These are phyloP conservation scores for Propithecus perrieri DNA, from an alignment of 2,797 vertebrate species.

Conservation along the genomic window DNA sequence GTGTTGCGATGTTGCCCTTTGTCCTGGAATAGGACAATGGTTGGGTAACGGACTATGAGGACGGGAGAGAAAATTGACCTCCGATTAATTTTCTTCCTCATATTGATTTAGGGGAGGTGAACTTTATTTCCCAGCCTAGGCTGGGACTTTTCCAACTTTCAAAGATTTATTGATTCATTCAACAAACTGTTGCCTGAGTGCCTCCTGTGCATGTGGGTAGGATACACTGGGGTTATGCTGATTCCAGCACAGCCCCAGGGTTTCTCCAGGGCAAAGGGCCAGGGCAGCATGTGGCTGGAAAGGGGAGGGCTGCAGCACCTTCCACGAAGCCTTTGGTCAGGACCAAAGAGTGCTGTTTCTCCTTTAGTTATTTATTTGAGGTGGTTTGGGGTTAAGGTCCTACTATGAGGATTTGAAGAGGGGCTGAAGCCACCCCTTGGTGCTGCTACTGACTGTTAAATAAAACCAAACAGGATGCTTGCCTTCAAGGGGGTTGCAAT, in stretches of 20 bases:
- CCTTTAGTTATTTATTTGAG: neutral
- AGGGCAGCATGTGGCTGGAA: neutral
- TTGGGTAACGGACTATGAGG: neutral
- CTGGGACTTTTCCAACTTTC: neutral
- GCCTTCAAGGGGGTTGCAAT: neutral
- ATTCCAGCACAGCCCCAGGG: neutral
- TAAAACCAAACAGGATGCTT: neutral
- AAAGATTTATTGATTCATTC: neutral
- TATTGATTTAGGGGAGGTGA: neutral
- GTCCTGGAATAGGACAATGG: neutral
- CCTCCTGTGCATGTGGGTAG: neutral
- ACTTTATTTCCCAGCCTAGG: neutral
- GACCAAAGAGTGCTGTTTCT: neutral
- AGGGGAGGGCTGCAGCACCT: neutral
- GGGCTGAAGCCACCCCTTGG: neutral
- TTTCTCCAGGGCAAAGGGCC: neutral
- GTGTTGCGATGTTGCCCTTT: neutral
- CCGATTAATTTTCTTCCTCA: neutral
- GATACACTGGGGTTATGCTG: neutral
- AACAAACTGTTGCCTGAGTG: neutral
- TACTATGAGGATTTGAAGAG: neutral
- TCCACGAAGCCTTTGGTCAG: neutral
- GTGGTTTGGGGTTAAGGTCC: neutral
- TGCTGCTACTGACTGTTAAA: neutral
- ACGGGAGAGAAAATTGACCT: neutral